These are phyloP conservation scores for Orchestes rusci DNA, from an alignment of 2,888 invertebrate species.

Conservation along the genomic window DNA sequence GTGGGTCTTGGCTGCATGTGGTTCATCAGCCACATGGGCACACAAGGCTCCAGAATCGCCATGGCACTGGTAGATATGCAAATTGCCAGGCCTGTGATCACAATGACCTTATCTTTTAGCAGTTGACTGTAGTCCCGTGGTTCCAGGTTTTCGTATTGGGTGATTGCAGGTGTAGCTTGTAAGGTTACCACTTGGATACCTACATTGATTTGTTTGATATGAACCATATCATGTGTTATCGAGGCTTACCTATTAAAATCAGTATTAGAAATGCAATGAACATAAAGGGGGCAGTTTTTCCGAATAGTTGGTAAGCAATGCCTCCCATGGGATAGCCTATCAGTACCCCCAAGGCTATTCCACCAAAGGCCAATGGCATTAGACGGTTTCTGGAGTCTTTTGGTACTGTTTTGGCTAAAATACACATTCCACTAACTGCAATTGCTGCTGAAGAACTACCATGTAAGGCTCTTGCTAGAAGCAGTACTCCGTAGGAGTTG, in stretches of 20 bases:
- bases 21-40: constrained; percentile 73
- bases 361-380: constrained; percentile 78
- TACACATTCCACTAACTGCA: constrained; percentile 73
- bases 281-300: constrained; percentile 68
- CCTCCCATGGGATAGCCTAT: constrained; percentile 78
- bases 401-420: constrained; percentile 58
- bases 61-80: constrained; percentile 74
- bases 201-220: too few species aligned
- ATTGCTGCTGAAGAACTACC: constrained; percentile 76
- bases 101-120: constrained; percentile 55
- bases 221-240: too few species aligned
- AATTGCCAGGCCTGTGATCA: constrained; percentile 60
- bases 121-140: too few species aligned
- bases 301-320: constrained; percentile 66
- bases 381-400: constrained; percentile 54
- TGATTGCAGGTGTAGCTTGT: constrained; percentile 23
- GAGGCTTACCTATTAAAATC: constrained; percentile 46
- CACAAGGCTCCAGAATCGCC: constrained; percentile 75
- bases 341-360: constrained; percentile 72
- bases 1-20: constrained; percentile 58
- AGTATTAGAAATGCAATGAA: constrained; percentile 56
- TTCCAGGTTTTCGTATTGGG: constrained; percentile 19
- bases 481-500: constrained; percentile 58
- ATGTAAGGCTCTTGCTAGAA: constrained; percentile 69
- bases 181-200: constrained; percentile 21